These are phyloP conservation scores for Epirrhoe tristata DNA, from an alignment of 2,888 invertebrate species.

Conservation along the genomic window DNA sequence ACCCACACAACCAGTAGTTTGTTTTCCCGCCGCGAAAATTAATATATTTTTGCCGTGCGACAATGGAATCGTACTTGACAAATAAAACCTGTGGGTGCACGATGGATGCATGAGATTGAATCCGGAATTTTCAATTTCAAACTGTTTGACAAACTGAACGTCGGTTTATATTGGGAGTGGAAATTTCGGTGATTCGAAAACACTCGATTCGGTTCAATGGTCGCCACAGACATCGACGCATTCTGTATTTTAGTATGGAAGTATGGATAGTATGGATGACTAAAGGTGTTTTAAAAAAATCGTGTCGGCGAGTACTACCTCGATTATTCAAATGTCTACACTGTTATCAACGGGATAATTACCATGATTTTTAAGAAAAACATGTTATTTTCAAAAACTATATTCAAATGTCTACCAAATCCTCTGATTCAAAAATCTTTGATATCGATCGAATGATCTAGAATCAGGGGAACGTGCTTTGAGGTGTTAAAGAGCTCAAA, in stretches of 20 bases:
- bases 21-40: slow-evolving; percentile 42
- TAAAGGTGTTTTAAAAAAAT: no score
- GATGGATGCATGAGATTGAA: slow-evolving; percentile 32
- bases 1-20: slow-evolving; percentile 30
- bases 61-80: slow-evolving; percentile 36
- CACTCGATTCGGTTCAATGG: slow-evolving; percentile 4
- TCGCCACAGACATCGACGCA: background rate
- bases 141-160: slow-evolving; percentile 30
- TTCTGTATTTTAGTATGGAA: no score
- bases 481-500: slow-evolving; percentile 11
- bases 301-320: no score
- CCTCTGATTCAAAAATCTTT: background rate
- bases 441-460: background rate
- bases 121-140: slow-evolving; percentile 33
- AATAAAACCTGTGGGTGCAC: slow-evolving; percentile 25
- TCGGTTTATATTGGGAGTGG: slow-evolving; percentile 19
- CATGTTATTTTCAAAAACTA: no score
- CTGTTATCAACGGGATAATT: no score
- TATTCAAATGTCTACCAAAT: no score
- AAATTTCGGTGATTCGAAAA: background rate
- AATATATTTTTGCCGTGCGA: slow-evolving; percentile 40
- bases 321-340: no score
- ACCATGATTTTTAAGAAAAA: no score
- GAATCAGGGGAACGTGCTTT: slow-evolving; percentile 7
- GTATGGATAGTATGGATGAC: no score